Conservation (phyloP, 2,113 vertebrate species). For the Anoplopoma fimbria region DNA sequence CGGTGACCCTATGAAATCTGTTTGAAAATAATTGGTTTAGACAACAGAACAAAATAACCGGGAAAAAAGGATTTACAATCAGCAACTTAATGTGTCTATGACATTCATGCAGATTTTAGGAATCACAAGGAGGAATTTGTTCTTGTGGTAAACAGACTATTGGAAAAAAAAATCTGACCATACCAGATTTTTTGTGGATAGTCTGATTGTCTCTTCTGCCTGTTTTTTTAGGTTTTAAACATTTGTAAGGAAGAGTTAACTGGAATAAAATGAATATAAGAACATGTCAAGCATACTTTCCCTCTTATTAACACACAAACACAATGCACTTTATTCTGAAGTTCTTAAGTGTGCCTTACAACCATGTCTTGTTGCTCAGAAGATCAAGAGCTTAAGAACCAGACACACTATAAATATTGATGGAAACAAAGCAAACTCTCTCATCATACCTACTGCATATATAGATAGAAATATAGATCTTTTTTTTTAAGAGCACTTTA, state of each 20-base stretch:
- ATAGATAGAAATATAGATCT: not conserved
- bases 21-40: no score
- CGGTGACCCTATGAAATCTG: no score
- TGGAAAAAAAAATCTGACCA: not conserved
- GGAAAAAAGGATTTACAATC: no score
- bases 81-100: not conserved
- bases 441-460: not conserved
- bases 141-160: not conserved
- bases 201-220: not conserved
- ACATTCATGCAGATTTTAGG: not conserved
- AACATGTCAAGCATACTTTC: not conserved
- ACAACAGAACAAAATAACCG: no score
- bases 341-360: not conserved
- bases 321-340: not conserved
- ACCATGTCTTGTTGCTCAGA: not conserved
- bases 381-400: not conserved
- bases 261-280: not conserved
- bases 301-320: not conserved
- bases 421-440: not conserved
- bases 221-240: not conserved
- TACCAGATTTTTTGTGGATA: not conserved
- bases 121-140: not conserved
- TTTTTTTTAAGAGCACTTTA: not conserved
- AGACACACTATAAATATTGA: not conserved
- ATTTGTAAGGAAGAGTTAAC: not conserved